Evolutionary conservation across 2,797 vertebrate species (phyloP).

Genomic region (Petrocephalus sullivani): DNA sequence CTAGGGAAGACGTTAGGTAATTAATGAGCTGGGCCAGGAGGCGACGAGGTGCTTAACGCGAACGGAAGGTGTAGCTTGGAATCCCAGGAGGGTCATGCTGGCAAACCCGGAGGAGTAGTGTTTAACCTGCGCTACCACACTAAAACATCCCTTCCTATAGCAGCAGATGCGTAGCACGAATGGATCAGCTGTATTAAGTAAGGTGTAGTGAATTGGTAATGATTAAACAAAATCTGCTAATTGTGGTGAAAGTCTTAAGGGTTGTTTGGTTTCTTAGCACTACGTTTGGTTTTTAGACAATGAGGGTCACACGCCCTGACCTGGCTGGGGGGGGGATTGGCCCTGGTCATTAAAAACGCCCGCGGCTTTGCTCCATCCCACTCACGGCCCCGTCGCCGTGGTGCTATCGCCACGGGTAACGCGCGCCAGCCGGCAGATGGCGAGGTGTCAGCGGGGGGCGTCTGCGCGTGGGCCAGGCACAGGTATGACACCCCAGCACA

Average conservation of each 20-base stretch:
- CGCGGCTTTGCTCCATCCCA: neutral
- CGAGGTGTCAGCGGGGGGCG: neutral
- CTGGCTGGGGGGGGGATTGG: neutral
- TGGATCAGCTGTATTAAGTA: neutral
- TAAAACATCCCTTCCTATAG: neutral
- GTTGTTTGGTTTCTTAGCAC: neutral
- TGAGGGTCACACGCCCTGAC: neutral
- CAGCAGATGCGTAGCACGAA: neutral
- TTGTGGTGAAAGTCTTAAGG: neutral
- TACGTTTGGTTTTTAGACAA: neutral
- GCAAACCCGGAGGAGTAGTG: neutral
- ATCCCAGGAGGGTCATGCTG: neutral
- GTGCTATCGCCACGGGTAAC: constrained; percentile 27
- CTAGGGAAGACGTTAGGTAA: neutral
- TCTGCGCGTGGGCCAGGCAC: constrained; percentile 20
- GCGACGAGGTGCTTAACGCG: neutral
- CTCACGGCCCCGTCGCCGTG: neutral
- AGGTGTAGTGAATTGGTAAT: neutral
- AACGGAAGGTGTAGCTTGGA: neutral
- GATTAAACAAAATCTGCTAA: neutral
- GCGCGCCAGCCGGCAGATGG: constrained; percentile 31
- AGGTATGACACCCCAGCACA: constrained; percentile 39
- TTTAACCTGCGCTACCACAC: neutral
- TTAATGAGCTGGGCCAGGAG: neutral
- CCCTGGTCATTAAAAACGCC: neutral